Conservation (phyloP, 37 sponge, comb jelly and placozoan genomes). For the Halisarca cf. caerulea region DNA sequence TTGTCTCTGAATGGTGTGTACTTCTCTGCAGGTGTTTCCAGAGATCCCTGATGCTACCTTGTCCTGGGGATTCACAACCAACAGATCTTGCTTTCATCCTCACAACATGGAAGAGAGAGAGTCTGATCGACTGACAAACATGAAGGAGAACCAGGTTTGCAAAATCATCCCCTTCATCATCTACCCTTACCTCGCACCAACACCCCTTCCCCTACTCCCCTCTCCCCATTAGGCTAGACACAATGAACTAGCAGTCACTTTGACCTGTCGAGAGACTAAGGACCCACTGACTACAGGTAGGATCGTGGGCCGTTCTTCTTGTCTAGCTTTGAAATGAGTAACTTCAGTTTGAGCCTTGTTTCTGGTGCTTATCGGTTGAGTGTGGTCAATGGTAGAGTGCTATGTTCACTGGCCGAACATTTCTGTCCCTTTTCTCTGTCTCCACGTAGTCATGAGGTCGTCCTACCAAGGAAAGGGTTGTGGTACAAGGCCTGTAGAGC, state of each 20-base stretch:
- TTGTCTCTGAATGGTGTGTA: background rate
- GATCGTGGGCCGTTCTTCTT: too few species aligned
- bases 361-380: too few species aligned
- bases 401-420: too few species aligned
- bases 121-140: background rate
- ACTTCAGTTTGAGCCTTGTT: too few species aligned
- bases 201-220: background rate
- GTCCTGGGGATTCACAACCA: conserved; percentile 27
- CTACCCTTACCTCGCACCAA: background rate
- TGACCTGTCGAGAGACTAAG: conserved; percentile 14
- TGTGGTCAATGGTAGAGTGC: too few species aligned
- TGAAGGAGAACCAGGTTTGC: conserved; percentile 37
- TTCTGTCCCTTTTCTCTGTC: too few species aligned
- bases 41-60: background rate
- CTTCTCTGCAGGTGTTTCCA: conserved; percentile 5
- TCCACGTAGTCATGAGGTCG: conserved; percentile 50
- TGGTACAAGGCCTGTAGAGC: conserved; percentile 7
- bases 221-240: conserved; percentile 31
- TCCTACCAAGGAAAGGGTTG: conserved; percentile 38
- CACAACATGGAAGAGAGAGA: conserved; percentile 30
- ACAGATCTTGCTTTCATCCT: conserved; percentile 1
- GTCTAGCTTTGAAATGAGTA: too few species aligned
- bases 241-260: conserved; percentile 25
- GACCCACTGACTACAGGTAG: too few species aligned
- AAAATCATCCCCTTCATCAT: background rate